A percentile compares a stretch with the other conserved stretches of the same genome.
phyloP scores from a whole-genome alignment of 2,888 invertebrate species.

The Plebejus anna region DNA sequence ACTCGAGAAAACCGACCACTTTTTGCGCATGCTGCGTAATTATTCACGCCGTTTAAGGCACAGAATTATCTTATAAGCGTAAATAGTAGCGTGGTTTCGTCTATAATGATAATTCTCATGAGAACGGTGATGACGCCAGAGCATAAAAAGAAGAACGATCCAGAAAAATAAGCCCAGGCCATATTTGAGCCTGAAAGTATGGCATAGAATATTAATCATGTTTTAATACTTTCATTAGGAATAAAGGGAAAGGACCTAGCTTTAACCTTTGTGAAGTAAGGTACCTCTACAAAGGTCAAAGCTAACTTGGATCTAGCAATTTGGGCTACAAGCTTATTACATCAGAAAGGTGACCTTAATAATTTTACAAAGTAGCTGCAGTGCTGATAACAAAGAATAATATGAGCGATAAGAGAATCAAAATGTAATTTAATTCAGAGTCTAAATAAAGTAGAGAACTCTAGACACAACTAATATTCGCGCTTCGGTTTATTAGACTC shows the following conservation, averaged over 20 bases:
- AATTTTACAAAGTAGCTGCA: neutral
- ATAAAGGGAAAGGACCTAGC: neutral
- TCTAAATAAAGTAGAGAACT: neutral
- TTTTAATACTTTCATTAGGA: constrained; percentile 7
- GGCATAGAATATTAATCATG: constrained; percentile 29
- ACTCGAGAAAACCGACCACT: constrained; percentile 56
- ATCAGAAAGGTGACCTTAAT: constrained; percentile 1
- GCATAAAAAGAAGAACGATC: constrained; percentile 39
- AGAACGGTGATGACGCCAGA: constrained; percentile 45
- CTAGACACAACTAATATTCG: neutral
- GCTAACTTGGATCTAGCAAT: neutral
- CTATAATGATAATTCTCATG: constrained; percentile 46
- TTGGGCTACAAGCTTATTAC: neutral
- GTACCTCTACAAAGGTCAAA: constrained; percentile 15
- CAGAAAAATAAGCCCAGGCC: constrained; percentile 29
- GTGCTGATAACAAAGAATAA: neutral
- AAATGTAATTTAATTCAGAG: neutral
- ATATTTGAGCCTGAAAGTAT: constrained; percentile 2
- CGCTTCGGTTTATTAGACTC: neutral
- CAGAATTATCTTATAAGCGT: constrained; percentile 57
- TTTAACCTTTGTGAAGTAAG: constrained; percentile 1
- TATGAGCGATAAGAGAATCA: neutral
- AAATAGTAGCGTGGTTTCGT: constrained; percentile 48
- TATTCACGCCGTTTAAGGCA: constrained; percentile 69
- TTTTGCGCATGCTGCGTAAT: constrained; percentile 63